Conservation (phyloP, 2,888 invertebrate species). For the Buathra laborator region DNA sequence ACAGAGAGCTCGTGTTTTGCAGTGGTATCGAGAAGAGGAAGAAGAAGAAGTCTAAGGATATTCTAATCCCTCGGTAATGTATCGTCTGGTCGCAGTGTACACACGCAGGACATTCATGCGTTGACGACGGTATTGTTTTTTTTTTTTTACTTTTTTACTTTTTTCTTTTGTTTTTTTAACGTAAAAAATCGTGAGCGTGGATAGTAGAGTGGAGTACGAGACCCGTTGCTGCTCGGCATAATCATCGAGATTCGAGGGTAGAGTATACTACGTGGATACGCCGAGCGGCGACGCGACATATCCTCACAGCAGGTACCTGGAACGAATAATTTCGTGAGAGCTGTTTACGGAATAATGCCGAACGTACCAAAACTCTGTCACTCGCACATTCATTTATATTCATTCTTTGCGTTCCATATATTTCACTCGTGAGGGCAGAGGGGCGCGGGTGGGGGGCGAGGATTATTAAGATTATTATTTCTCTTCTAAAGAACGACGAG, state of each 20-base stretch:
- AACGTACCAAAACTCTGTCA: conserved; percentile 6
- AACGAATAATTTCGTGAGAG: conserved; percentile 79
- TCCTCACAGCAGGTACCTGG: conserved; percentile 85
- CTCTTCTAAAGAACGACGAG: conserved; percentile 54
- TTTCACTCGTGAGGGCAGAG: not conserved
- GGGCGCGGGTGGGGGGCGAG: not conserved
- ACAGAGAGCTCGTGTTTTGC: conserved; percentile 46
- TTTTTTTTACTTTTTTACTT: conserved; percentile 4
- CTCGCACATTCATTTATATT: conserved; percentile 12
- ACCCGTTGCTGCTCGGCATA: conserved; percentile 73
- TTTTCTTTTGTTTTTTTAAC: conserved; percentile 45
- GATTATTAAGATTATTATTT: not conserved
- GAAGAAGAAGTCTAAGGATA: conserved; percentile 10
- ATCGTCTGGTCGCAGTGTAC: conserved; percentile 23
- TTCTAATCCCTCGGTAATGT: conserved; percentile 31
- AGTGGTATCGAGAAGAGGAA: conserved; percentile 14
- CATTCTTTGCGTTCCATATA: not conserved
- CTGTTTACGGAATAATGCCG: conserved; percentile 47
- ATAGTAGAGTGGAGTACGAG: conserved; percentile 52
- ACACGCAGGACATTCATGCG: conserved; percentile 15
- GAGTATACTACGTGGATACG: conserved; percentile 74
- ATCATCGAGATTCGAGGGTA: conserved; percentile 40
- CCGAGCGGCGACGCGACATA: conserved; percentile 76
- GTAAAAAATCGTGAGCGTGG: conserved; percentile 77
- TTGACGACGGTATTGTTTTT: not conserved